Conservation (phyloP, 2,888 invertebrate species). For the Acholoe squamosa region DNA sequence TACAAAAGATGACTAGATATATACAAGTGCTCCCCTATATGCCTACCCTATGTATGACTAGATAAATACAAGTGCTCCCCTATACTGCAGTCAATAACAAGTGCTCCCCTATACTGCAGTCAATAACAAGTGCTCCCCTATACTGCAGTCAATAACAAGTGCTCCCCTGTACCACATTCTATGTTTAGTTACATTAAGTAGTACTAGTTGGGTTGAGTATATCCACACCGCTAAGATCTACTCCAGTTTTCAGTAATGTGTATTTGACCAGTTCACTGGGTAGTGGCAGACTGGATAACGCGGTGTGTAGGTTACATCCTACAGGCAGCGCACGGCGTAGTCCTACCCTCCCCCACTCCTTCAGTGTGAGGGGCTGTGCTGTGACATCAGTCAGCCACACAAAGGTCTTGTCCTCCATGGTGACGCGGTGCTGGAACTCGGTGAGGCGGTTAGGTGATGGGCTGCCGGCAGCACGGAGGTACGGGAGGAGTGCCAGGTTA, state of each 20-base stretch:
- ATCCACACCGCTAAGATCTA: not conserved
- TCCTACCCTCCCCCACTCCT: not conserved
- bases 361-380: not conserved
- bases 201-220: no score
- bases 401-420: not conserved
- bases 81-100: no score
- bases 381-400: not conserved
- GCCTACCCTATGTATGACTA: no score
- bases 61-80: no score
- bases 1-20: no score
- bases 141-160: no score
- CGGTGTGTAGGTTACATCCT: not conserved
- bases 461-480: slow-evolving; percentile 41
- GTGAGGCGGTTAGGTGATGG: not conserved
- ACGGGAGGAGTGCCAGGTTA: slow-evolving; percentile 18
- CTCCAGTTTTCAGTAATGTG: slow-evolving; percentile 1
- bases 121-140: no score
- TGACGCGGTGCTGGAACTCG: not conserved
- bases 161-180: no score
- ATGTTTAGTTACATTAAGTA: no score
- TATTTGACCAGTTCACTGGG: not conserved
- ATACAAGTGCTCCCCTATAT: no score
- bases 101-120: no score
- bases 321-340: slow-evolving; percentile 5
- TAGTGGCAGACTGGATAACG: not conserved